A percentile compares a stretch with the other conserved stretches of the same genome.
Conservation (phyloP, 2,888 invertebrate genomes). For the Micoletzkya japonica region DNA sequence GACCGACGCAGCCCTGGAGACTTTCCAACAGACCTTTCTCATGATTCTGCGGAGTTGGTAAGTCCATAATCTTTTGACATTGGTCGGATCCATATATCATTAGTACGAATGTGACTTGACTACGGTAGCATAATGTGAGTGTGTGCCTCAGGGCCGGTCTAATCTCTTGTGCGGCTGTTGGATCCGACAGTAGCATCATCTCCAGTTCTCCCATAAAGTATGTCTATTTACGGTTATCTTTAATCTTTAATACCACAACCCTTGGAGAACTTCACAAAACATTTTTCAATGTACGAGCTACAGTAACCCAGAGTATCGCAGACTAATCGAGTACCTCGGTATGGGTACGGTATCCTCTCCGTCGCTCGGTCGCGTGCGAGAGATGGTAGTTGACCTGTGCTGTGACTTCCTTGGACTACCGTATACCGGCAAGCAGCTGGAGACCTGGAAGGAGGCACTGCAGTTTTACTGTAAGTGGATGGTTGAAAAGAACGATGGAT, state of each 20-base stretch:
- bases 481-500: neutral
- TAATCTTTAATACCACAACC: neutral
- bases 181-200: slow-evolving; percentile 37
- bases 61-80: neutral
- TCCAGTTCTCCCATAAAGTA: slow-evolving; percentile 48
- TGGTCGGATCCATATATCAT: neutral
- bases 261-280: no score
- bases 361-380: slow-evolving; percentile 47
- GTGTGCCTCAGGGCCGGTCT: slow-evolving; percentile 67
- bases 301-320: neutral
- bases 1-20: slow-evolving; percentile 22
- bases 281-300: neutral
- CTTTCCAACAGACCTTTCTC: slow-evolving; percentile 27
- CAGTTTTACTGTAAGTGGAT: slow-evolving; percentile 40
- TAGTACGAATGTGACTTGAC: neutral
- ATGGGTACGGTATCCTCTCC: slow-evolving; percentile 44
- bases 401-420: slow-evolving; percentile 56
- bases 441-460: slow-evolving; percentile 51
- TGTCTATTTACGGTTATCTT: neutral
- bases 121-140: neutral
- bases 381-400: slow-evolving; percentile 52
- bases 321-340: slow-evolving; percentile 50
- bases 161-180: slow-evolving; percentile 69
- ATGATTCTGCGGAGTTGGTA: slow-evolving; percentile 27
- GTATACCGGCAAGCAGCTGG: slow-evolving; percentile 50